Conservation (phyloP, 2,113 vertebrate genomes). For the Okapia johnstoni region DNA sequence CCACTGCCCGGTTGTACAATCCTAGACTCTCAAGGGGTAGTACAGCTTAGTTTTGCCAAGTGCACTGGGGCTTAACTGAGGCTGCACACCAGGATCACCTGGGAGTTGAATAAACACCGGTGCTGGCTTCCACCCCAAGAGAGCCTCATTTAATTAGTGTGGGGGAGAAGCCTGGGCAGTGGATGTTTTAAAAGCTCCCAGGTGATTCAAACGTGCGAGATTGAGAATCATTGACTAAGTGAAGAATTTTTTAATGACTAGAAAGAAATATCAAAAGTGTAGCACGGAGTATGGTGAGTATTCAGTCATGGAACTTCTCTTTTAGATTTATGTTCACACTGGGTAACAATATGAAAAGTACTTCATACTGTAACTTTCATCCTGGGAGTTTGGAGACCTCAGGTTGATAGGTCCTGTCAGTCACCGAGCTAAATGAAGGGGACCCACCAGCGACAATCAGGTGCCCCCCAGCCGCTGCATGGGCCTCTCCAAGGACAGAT, state of each 20-base stretch:
- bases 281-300: neutral
- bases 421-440: neutral
- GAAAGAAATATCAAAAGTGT: neutral
- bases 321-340: neutral
- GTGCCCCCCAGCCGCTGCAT: rapidly evolving
- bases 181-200: neutral
- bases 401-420: neutral
- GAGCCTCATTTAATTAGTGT: neutral
- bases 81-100: neutral
- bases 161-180: neutral
- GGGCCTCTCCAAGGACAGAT: neutral
- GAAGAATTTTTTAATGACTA: neutral
- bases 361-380: neutral
- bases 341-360: neutral
- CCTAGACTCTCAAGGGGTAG: rapidly evolving
- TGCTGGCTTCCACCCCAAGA: rapidly evolving
- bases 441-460: no score
- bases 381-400: neutral
- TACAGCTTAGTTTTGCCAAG: neutral
- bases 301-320: neutral
- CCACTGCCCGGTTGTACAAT: neutral
- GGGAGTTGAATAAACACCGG: neutral
- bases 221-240: neutral
- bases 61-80: neutral
- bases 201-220: neutral